These are phyloP conservation scores for Allobates femoralis DNA, from an alignment of 2,797 vertebrate genomes.

Conservation along the genomic window DNA sequence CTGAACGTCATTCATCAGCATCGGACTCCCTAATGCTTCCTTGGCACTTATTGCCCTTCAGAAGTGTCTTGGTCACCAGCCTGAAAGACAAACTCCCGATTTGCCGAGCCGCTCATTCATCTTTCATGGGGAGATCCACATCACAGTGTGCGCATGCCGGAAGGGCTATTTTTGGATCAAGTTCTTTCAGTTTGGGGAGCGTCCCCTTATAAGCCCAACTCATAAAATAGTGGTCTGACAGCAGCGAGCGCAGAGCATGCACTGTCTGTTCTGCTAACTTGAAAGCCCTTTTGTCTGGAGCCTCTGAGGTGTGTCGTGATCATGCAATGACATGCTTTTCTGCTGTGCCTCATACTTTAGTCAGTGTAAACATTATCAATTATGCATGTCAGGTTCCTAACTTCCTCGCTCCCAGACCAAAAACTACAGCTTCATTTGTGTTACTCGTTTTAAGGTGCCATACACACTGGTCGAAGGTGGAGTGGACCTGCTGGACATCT, in stretches of 20 bases:
- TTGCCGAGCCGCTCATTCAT: neutral
- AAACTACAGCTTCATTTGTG: neutral
- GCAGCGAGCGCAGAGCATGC: neutral
- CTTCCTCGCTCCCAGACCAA: neutral
- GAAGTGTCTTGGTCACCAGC: neutral
- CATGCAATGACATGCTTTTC: slow-evolving; percentile 52
- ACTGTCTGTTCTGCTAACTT: neutral
- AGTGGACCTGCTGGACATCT: no score
- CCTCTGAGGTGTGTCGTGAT: slow-evolving; percentile 57
- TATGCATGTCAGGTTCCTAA: slow-evolving; percentile 32
- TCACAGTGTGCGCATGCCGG: neutral
- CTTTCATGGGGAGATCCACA: neutral
- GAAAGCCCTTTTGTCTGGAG: slow-evolving; percentile 58
- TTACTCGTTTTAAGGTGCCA: neutral
- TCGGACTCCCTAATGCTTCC: neutral
- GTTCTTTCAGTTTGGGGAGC: neutral
- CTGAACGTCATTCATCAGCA: slow-evolving; percentile 11
- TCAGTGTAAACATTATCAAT: slow-evolving; percentile 52
- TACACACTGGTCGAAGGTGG: no score
- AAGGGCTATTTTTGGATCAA: slow-evolving; percentile 10
- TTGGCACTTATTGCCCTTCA: neutral
- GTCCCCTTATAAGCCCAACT: neutral
- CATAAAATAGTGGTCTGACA: neutral
- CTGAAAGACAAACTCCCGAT: neutral
- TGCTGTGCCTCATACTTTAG: slow-evolving; percentile 41